A percentile compares a stretch with the other conserved stretches of the same genome.
These are phyloP conservation scores for Sebastes umbrosus DNA, from an alignment of 2,797 vertebrate species.

Conservation along the genomic window DNA sequence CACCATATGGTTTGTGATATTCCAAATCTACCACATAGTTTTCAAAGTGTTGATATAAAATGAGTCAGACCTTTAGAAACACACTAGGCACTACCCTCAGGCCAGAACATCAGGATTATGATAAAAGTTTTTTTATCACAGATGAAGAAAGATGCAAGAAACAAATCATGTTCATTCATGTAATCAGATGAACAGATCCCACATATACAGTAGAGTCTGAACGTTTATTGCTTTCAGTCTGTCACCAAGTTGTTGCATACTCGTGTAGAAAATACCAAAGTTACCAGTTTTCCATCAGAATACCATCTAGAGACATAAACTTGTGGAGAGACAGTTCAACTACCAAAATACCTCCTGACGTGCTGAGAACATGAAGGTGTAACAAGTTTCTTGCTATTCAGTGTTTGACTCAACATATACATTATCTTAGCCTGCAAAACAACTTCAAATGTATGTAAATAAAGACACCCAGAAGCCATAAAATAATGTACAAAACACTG, in stretches of 20 bases:
- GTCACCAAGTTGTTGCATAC: neutral
- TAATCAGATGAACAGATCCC: neutral
- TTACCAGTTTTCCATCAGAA: neutral
- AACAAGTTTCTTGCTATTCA: neutral
- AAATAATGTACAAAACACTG: too few species aligned
- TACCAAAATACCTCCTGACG: neutral
- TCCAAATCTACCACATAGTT: neutral
- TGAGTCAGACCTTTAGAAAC: neutral
- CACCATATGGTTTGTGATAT: neutral
- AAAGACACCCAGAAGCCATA: too few species aligned
- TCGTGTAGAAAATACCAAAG: neutral
- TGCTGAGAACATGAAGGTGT: neutral
- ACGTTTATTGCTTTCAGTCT: neutral
- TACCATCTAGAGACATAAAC: neutral
- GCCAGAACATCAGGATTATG: neutral
- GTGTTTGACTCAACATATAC: neutral
- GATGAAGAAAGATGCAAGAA: neutral
- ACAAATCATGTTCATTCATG: neutral
- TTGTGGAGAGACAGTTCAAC: neutral
- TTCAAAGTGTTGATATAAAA: neutral
- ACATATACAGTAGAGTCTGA: neutral
- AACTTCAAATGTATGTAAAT: neutral
- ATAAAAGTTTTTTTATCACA: neutral
- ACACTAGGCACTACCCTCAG: neutral
- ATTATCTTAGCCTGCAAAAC: neutral